Percentiles rank a stretch among this genome's conserved stretches.
These are phyloP conservation scores for Astyanax mexicanus DNA, from an alignment of 2,797 vertebrate genomes.

Conservation along the genomic window DNA sequence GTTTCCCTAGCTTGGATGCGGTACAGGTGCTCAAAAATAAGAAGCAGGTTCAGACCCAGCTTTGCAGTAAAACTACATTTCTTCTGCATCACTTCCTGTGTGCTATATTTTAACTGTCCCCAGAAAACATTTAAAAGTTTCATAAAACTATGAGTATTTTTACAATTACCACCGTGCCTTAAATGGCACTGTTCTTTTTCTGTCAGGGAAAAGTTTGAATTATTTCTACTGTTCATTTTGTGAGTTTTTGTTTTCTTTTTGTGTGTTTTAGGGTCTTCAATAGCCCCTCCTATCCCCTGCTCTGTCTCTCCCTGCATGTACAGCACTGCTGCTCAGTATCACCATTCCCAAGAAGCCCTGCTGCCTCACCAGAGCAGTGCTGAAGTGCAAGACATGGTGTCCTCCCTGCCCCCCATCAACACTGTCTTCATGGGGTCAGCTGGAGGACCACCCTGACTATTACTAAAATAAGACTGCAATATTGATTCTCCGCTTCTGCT, in stretches of 20 bases:
- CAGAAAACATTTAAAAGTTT: too few species aligned
- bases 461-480: not conserved
- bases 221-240: too few species aligned
- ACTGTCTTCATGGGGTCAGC: constrained; percentile 95
- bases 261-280: constrained; percentile 71
- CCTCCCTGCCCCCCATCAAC: constrained; percentile 95
- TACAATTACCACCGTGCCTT: too few species aligned
- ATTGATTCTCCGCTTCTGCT: constrained; percentile 1
- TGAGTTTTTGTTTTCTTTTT: not conserved
- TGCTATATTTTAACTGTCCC: too few species aligned
- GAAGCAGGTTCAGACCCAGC: too few species aligned
- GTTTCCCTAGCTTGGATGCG: too few species aligned
- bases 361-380: constrained; percentile 76
- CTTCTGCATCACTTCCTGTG: too few species aligned
- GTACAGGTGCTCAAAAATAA: too few species aligned
- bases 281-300: constrained; percentile 76
- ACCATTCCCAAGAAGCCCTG: constrained; percentile 83
- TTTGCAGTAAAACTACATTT: too few species aligned
- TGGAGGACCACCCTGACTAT: constrained; percentile 83
- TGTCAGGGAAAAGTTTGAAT: too few species aligned
- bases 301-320: constrained; percentile 94
- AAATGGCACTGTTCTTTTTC: too few species aligned
- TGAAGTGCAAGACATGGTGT: constrained; percentile 85
- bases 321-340: constrained; percentile 80
- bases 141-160: too few species aligned